phyloP scores from a whole-genome alignment of 2,113 vertebrate genomes.

The Dromas ardeola region DNA sequence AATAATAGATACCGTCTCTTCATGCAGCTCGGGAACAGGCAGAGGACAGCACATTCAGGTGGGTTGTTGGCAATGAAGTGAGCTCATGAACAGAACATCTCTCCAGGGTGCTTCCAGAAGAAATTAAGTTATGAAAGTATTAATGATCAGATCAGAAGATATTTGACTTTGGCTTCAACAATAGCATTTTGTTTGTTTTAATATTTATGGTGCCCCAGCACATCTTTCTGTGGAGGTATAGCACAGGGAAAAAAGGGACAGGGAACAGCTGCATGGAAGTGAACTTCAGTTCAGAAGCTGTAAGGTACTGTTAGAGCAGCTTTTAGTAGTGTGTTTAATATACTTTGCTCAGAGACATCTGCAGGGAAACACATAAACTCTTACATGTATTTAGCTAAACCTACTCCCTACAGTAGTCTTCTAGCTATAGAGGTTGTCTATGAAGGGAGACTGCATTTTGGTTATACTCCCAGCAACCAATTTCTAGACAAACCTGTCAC shows the following conservation, averaged over 20 bases:
- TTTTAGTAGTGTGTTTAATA: not conserved
- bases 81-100: not conserved
- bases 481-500: not conserved
- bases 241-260: not conserved
- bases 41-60: not conserved
- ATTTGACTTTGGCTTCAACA: not conserved
- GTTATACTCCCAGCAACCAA: not conserved
- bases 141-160: not conserved
- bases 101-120: not conserved
- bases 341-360: not conserved
- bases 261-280: not conserved
- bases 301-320: not conserved
- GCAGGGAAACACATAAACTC: not conserved
- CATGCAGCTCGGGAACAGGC: not conserved
- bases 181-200: not conserved
- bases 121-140: not conserved
- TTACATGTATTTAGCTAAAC: not conserved
- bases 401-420: not conserved
- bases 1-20: not conserved
- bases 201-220: not conserved
- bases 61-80: not conserved
- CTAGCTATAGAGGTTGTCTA: not conserved
- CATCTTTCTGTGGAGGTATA: not conserved
- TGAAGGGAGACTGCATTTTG: not conserved
- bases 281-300: not conserved